Evolutionary conservation across 2,113 vertebrate genomes (phyloP).

Genomic region (Delphinus delphis): DNA sequence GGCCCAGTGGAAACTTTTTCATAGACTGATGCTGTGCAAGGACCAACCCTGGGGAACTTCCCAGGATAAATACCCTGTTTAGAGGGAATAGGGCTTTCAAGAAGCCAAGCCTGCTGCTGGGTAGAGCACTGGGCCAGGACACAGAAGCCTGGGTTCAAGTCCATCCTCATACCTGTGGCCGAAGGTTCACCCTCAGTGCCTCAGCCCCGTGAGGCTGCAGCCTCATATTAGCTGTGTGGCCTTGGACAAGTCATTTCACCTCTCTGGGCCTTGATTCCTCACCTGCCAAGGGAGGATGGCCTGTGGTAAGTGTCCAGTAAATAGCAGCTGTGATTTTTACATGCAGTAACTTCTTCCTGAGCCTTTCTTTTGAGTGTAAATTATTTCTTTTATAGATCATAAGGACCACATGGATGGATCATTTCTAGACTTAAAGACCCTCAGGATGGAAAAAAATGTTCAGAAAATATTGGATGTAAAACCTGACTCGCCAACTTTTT

Average conservation of each 20-base stretch:
- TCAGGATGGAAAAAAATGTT: conserved; percentile 48
- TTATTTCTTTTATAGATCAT: conserved; percentile 63
- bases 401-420: conserved; percentile 51
- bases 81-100: not conserved
- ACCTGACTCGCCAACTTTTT: fast-evolving
- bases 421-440: conserved; percentile 41
- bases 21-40: not conserved
- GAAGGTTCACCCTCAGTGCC: not conserved
- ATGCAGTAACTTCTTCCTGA: not conserved
- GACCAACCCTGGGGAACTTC: not conserved
- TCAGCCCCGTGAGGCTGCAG: not conserved
- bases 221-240: not conserved
- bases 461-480: conserved; percentile 59
- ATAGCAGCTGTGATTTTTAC: not conserved
- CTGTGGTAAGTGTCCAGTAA: not conserved
- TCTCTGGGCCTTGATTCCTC: not conserved
- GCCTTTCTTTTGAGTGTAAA: conserved; percentile 4
- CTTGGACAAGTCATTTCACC: not conserved
- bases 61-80: not conserved
- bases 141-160: not conserved
- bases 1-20: not conserved
- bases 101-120: not conserved
- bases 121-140: not conserved
- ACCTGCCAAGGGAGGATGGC: not conserved
- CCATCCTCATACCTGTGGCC: not conserved